phyloP scores from a whole-genome alignment of 2,113 vertebrate species.

The Sminthopsis crassicaudata region DNA sequence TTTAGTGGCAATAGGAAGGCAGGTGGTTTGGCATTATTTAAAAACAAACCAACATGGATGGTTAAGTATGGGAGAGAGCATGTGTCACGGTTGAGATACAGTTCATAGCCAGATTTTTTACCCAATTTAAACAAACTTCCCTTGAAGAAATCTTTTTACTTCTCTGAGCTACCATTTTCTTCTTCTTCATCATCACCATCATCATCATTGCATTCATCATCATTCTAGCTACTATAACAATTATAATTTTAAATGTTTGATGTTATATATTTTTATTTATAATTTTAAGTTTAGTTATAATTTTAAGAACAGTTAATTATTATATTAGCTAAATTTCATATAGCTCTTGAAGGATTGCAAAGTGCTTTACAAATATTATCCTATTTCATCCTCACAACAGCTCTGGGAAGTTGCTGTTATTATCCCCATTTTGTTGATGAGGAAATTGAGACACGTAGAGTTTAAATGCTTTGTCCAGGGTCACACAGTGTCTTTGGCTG shows the following conservation, averaged over 20 bases:
- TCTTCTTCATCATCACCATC: background rate
- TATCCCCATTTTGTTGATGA: background rate
- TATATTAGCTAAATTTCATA: background rate
- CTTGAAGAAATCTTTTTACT: background rate
- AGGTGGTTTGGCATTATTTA: background rate
- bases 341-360: background rate
- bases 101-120: background rate
- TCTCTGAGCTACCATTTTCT: background rate
- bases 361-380: background rate
- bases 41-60: background rate
- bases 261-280: background rate
- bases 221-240: background rate
- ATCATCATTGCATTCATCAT: background rate
- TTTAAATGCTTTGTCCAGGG: background rate
- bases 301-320: background rate
- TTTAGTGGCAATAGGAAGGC: background rate
- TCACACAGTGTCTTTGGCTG: background rate
- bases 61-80: background rate
- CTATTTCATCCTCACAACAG: background rate
- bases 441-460: background rate
- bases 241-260: background rate
- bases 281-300: background rate
- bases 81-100: background rate
- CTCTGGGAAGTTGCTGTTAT: background rate
- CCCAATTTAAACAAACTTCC: background rate